Base-by-base conservation (phyloP, 2,888 invertebrate species). In the Nomada fabriciana region DNA sequence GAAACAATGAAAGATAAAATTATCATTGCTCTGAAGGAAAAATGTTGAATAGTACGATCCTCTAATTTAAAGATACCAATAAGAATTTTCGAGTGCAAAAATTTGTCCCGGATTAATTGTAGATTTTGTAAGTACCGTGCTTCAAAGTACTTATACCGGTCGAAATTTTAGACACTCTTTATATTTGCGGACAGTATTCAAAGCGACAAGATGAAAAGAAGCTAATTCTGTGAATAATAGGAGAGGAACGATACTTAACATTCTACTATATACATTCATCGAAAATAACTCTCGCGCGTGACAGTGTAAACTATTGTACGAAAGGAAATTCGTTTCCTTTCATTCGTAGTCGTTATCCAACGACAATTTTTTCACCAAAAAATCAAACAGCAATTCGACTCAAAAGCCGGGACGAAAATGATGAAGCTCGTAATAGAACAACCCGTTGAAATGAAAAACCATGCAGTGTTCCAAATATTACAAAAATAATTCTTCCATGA, bases 1-100 rank as follows among this genome's bases (percentile, higher is more conserved):
- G 94, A 13, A 94, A 88, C 59, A 75, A 82, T 52, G n/a, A n/a
- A n/a, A n/a, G 36, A 36, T 7, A 36, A 5, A 36, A 36, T 36
- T 36, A 36, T 36, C 7, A 7, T 36, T 36, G 36, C 7, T 7
- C 0, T 0, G 36, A 36, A 2, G 25, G 2, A 25, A 25, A 25
- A 25, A 25, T 25, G 25, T 25, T 25, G 25, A 25, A 25, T 25
- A 25, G 25, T 25, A 25, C 25, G 25, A 25, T 25, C 25, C 2
- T 25, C 25, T 25, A 25, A 25, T 25, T 25, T 25, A 25, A 25
- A 25, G 25, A 25, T 25, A 25, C 25, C 25, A 25, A 25, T 25
- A 25, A 36, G 36, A 36, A 36, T 9, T 36, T 36, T 36, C 36
- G 5, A 36, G 36, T 36, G 36, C 36, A 36, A 36, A 0, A 7